Evolutionary conservation across 1,140 invertebrate species (phyloP).

Genomic region (Pteromalus puparum): DNA sequence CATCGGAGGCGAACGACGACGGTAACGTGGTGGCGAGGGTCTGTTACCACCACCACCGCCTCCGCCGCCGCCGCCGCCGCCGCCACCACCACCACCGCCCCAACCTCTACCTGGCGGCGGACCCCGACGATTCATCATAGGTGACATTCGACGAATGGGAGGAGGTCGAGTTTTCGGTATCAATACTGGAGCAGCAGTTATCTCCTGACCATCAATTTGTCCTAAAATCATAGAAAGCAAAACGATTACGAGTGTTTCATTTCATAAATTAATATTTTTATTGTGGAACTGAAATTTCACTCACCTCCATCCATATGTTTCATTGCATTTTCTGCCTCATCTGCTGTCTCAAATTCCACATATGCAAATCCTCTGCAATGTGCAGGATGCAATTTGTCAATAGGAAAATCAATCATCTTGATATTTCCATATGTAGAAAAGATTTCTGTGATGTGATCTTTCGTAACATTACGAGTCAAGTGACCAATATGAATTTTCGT

Average conservation of each 20-base stretch:
- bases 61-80: conserved; percentile 64
- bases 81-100: conserved; percentile 63
- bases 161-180: conserved; percentile 83
- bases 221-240: conserved; percentile 68
- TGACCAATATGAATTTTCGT: conserved; percentile 95
- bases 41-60: conserved; percentile 61
- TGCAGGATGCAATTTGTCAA: conserved; percentile 90
- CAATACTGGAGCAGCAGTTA: conserved; percentile 93
- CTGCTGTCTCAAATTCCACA: conserved; percentile 94
- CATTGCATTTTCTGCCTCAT: conserved; percentile 98
- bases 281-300: neutral
- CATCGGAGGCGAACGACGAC: conserved; percentile 81
- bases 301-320: conserved; percentile 99
- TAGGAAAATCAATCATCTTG: conserved; percentile 92
- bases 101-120: conserved; percentile 76
- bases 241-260: conserved; percentile 4
- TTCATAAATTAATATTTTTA: neutral
- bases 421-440: conserved; percentile 95
- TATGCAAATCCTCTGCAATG: conserved; percentile 94
- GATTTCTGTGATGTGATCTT: conserved; percentile 96
- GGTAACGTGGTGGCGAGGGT: conserved; percentile 74
- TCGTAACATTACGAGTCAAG: conserved; percentile 93
- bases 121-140: conserved; percentile 78
- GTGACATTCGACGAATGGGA: conserved; percentile 80
- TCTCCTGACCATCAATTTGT: conserved; percentile 94